Base-by-base conservation (phyloP, 2,113 vertebrate genomes). In the Tragelaphus scriptus region DNA sequence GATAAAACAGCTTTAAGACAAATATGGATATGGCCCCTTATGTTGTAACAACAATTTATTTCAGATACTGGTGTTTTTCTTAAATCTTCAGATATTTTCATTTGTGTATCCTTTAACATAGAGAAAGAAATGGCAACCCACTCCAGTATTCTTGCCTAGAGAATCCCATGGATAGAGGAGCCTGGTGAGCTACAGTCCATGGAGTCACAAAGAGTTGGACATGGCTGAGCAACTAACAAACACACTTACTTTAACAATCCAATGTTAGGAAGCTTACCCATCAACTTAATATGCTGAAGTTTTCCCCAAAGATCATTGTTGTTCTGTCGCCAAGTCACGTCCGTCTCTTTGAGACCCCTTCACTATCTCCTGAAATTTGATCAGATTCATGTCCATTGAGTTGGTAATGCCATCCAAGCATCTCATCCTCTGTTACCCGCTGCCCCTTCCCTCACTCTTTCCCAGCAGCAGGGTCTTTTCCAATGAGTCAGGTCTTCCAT, bases 31-130 rank as follows among this genome's bases (percentile, higher is more conserved):
- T 86, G 63, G 12, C 8, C 19, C 94, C 30, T 94, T 32, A 87
- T 44, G 8, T 91, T 95, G 51, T 28, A 71, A 85, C 90, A 92
- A 88, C 55, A 95, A 7, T 92, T 96, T 93, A 92, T 28, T 94
- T 97, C 15, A 96, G 5, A 49, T 88, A 68, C 63, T 90, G 80
- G 7, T 79, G 26, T n/a, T 84, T 95, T 86, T 65, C 25, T 68
- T 58, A 47, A 55, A n/a, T 55, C 15, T 88, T 79, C 82, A 61
- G 25, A 2, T 85, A 13, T 80, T 14, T 96, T 28, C 26, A 6
- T 25, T 90, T 2, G 71, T 65, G 7, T 25, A 77, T 77, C 13
- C n/a, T 88, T 86, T 90, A 82, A 53, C 51, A 96, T 75, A 40
- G 36, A 40, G 68, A 75, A 75, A 40, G 21, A 36, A 75, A 40